Conservation (phyloP, 2,888 invertebrate genomes). For the Ectemnius lituratus region DNA sequence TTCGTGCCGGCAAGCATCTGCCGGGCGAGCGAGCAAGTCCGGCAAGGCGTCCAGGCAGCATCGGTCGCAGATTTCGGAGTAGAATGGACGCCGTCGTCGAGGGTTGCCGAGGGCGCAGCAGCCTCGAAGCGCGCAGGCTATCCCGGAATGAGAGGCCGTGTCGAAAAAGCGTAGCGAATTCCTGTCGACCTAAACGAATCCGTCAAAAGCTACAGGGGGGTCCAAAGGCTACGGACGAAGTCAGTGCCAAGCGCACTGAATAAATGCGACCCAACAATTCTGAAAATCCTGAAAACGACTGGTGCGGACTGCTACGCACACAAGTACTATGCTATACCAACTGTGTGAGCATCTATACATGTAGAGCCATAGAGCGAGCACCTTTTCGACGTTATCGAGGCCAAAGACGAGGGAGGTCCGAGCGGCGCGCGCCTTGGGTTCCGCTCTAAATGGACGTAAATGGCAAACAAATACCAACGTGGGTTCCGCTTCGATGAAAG, state of each 20-base stretch:
- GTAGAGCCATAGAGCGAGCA: slow-evolving; percentile 12
- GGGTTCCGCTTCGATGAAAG: slow-evolving; percentile 61
- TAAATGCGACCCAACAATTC: not conserved
- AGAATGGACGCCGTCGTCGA: slow-evolving; percentile 17
- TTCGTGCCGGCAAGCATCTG: slow-evolving; percentile 36
- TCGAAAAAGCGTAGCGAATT: slow-evolving; percentile 73
- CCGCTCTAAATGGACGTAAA: slow-evolving; percentile 69
- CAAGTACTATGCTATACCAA: not conserved
- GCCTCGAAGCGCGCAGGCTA: slow-evolving; percentile 19
- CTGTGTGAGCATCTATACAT: not conserved
- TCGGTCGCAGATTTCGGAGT: slow-evolving; percentile 14
- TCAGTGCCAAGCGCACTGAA: slow-evolving; percentile 16
- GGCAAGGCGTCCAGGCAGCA: not conserved
- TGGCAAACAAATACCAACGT: slow-evolving; percentile 67
- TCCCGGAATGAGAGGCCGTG: slow-evolving; percentile 52
- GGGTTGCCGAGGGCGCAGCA: not conserved
- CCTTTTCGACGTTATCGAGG: slow-evolving; percentile 43
- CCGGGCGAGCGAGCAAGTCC: not conserved
- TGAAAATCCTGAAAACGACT: slow-evolving; percentile 38
- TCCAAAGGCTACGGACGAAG: slow-evolving; percentile 10
- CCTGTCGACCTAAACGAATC: slow-evolving; percentile 73
- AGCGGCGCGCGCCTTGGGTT: slow-evolving; percentile 59
- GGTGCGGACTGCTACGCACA: slow-evolving; percentile 7
- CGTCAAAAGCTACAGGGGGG: slow-evolving; percentile 64
- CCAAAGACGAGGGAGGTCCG: slow-evolving; percentile 37